A percentile compares a stretch with the other conserved stretches of the same genome.
Conservation (phyloP, 1,140 invertebrate species). For the Leptonema lineaticorne region DNA sequence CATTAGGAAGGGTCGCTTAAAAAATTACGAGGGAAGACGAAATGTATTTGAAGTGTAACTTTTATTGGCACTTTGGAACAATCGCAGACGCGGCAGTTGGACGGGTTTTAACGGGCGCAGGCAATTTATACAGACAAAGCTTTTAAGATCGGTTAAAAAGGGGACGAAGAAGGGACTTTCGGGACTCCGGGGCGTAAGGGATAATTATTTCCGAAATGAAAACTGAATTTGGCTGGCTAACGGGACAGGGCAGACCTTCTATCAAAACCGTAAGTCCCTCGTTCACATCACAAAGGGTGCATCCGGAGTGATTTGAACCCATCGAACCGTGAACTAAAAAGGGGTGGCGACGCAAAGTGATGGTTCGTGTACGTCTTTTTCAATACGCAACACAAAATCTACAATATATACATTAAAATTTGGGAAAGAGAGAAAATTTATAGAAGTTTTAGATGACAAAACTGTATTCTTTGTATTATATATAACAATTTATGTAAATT, state of each 20-base stretch:
- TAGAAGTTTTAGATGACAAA: conserved; percentile 20
- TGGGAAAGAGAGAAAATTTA: background rate
- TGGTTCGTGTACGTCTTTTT: background rate
- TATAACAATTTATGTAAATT: background rate
- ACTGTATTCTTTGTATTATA: conserved; percentile 18
- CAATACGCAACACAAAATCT: background rate
- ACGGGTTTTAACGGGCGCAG: background rate
- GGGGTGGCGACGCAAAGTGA: background rate
- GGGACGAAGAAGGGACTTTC: background rate
- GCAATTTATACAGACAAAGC: conserved; percentile 27
- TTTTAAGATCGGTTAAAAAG: conserved; percentile 22
- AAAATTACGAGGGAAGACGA: background rate
- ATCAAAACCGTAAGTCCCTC: conserved; percentile 39
- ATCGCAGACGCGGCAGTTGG: conserved; percentile 15
- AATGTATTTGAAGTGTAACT: conserved; percentile 18
- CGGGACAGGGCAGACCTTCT: conserved; percentile 19
- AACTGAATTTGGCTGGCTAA: conserved; percentile 35
- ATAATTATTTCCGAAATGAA: conserved; percentile 42
- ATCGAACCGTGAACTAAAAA: conserved; percentile 35
- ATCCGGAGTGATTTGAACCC: conserved; percentile 40
- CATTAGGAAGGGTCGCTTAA: background rate
- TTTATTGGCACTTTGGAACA: conserved; percentile 25
- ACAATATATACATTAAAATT: background rate
- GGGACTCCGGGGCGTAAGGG: background rate
- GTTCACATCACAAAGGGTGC: conserved; percentile 41